phyloP scores from a whole-genome alignment of 2,888 invertebrate genomes.

The Synergus japonicus region DNA sequence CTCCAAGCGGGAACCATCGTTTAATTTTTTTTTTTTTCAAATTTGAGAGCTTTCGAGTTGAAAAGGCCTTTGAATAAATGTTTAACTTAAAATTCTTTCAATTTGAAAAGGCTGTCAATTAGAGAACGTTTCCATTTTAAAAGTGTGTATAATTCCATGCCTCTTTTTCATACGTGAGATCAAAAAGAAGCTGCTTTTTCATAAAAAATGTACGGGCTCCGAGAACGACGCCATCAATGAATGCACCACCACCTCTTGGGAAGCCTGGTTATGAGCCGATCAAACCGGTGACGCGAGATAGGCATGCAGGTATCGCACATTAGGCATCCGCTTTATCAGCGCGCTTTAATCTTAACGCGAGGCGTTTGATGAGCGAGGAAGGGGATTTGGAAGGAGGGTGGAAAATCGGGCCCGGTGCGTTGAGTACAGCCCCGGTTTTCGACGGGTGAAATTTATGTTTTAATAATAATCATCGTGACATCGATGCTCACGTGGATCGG shows the following conservation, averaged over 20 bases:
- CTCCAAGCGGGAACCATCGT: background rate
- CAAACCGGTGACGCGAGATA: conserved; percentile 14
- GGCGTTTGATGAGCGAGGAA: background rate
- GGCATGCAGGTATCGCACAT: conserved; percentile 18
- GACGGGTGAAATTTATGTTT: conserved; percentile 66
- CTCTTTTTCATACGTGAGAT: background rate
- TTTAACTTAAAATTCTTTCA: background rate
- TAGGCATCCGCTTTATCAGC: conserved; percentile 20
- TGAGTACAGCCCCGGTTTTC: conserved; percentile 43
- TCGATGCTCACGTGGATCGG: conserved; percentile 60
- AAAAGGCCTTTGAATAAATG: background rate
- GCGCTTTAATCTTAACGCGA: conserved; percentile 13
- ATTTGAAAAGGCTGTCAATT: conserved; percentile 29
- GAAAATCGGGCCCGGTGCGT: background rate
- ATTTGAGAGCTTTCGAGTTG: background rate
- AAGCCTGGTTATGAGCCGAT: conserved; percentile 16
- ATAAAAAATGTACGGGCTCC: conserved; percentile 1
- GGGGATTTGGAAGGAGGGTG: background rate
- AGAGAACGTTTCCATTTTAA: conserved; percentile 2
- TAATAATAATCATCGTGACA: conserved; percentile 71
- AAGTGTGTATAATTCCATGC: background rate
- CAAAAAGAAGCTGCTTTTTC: background rate
- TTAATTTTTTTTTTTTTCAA: conserved; percentile 2
- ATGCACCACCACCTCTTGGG: background rate
- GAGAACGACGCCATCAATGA: background rate